Conservation (phyloP, 2,888 invertebrate species). For the Auanema freiburgensis region DNA sequence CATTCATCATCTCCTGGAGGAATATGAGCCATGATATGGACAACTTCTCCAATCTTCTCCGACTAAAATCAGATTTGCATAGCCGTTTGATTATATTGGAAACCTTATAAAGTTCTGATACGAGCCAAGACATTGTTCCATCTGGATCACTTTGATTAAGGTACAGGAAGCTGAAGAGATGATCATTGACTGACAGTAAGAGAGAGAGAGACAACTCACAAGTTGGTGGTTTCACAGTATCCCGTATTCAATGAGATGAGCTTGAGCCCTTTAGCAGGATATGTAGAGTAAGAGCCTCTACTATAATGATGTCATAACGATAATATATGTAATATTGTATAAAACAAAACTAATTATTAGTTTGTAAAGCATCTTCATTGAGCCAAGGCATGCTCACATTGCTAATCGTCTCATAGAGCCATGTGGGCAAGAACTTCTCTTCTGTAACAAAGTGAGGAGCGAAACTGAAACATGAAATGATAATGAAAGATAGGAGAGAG, state of each 20-base stretch:
- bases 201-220: constrained; percentile 52
- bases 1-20: constrained; percentile 78
- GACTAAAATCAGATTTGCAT: constrained; percentile 68
- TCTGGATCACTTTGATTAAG: constrained; percentile 84
- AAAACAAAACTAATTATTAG: constrained; percentile 1
- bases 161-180: constrained; percentile 71
- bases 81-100: neutral
- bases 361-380: constrained; percentile 65
- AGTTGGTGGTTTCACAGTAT: constrained; percentile 66
- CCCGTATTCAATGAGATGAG: constrained; percentile 63
- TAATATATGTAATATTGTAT: constrained; percentile 9
- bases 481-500: constrained; percentile 2
- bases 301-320: constrained; percentile 56
- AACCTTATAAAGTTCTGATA: constrained; percentile 71
- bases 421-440: constrained; percentile 71
- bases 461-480: constrained; percentile 61
- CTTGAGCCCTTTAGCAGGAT: constrained; percentile 67
- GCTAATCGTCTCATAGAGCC: constrained; percentile 79
- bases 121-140: constrained; percentile 80
- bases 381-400: constrained; percentile 81
- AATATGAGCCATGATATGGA: constrained; percentile 83
- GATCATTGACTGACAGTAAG: constrained; percentile 9
- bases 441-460: constrained; percentile 66
- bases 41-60: constrained; percentile 75
- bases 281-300: constrained; percentile 79